These are phyloP conservation scores for Arrhamphus sclerolepis DNA, from an alignment of 2,797 vertebrate genomes.

Conservation along the genomic window DNA sequence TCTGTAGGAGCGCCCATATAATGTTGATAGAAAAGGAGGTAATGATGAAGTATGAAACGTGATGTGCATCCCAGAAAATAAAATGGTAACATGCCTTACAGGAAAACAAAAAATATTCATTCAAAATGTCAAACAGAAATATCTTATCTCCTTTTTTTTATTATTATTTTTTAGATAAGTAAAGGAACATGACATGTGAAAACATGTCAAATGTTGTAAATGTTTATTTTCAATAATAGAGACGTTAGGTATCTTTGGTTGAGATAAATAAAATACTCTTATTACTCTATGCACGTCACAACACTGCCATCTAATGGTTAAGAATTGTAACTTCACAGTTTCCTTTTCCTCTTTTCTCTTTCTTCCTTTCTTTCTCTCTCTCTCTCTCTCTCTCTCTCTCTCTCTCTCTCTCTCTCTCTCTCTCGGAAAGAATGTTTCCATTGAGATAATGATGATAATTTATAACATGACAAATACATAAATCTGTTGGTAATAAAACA, in stretches of 20 bases:
- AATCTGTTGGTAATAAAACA: background rate
- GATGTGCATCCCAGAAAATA: background rate
- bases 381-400: too few relatives aligned
- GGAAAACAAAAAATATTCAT: background rate
- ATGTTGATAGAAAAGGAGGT: background rate
- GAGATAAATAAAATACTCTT: slow-evolving; percentile 31
- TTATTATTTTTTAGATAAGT: background rate
- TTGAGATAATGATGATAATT: background rate
- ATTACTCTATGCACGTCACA: background rate
- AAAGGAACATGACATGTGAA: background rate
- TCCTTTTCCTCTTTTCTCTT: too few relatives aligned
- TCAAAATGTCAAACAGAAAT: too few relatives aligned
- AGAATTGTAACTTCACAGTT: slow-evolving; percentile 4
- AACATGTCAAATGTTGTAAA: background rate
- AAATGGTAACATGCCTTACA: background rate
- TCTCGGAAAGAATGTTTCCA: background rate
- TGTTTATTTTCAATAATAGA: slow-evolving; percentile 41
- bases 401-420: too few relatives aligned
- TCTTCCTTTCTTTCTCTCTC: too few relatives aligned
- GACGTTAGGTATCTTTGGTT: slow-evolving; percentile 32
- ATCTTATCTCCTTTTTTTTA: too few relatives aligned
- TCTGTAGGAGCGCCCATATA: background rate
- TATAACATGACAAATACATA: background rate
- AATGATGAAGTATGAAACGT: background rate
- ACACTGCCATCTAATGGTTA: slow-evolving; percentile 40